Conservation (phyloP, 2,888 invertebrate genomes). For the Microctonus brassicae region DNA sequence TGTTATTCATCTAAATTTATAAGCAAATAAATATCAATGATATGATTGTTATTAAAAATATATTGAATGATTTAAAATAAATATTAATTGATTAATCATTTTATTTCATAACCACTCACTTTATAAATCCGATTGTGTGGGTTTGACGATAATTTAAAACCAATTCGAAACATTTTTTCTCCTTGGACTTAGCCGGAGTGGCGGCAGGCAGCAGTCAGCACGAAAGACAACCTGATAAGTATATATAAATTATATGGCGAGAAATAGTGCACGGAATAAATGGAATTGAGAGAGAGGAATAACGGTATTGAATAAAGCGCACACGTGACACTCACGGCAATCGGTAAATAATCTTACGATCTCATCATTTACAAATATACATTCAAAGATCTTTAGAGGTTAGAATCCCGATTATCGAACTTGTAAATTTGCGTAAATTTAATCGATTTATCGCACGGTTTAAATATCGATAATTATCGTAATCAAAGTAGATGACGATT, state of each 20-base stretch:
- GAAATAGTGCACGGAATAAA: slow-evolving; percentile 61
- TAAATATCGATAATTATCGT: no score
- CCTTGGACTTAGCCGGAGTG: not conserved
- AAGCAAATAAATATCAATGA: not conserved
- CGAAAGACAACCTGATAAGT: not conserved
- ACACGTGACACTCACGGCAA: not conserved
- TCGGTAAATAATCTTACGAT: no score
- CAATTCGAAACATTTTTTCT: slow-evolving; percentile 68
- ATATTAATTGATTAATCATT: not conserved
- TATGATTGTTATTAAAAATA: not conserved
- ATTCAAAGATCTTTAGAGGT: no score
- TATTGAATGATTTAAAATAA: not conserved
- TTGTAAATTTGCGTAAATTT: no score
- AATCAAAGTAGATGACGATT: no score
- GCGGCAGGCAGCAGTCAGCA: slow-evolving; percentile 5
- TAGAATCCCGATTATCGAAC: no score
- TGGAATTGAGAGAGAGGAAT: slow-evolving; percentile 38
- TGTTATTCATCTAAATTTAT: not conserved
- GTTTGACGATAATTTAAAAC: slow-evolving; percentile 68
- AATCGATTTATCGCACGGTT: no score
- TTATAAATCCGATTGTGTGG: slow-evolving; percentile 65
- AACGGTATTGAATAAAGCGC: not conserved
- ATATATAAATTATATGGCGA: not conserved
- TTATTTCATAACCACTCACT: slow-evolving; percentile 41
- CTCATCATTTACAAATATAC: no score